Percentiles rank a stretch among this genome's conserved stretches.
These are phyloP conservation scores for Vireo altiloquus DNA, from an alignment of 2,113 vertebrate species.

Conservation along the genomic window DNA sequence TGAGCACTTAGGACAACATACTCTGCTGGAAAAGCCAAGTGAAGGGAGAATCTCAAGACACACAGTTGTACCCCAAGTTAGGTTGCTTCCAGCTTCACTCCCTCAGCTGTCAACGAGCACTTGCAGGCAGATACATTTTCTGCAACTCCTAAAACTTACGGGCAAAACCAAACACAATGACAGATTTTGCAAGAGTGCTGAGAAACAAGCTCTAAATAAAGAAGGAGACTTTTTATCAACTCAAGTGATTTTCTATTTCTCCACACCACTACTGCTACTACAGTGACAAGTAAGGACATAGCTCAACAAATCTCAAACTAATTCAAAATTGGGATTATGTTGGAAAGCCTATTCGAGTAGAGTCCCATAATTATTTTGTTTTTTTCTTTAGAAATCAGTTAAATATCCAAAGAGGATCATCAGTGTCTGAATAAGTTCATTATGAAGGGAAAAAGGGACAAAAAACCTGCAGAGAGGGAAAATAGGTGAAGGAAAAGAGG, in stretches of 20 bases:
- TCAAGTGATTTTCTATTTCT: background rate
- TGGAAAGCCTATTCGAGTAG: background rate
- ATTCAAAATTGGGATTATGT: background rate
- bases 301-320: background rate
- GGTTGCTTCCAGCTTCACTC: background rate
- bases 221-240: background rate
- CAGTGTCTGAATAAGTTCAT: background rate
- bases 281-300: rapidly evolving
- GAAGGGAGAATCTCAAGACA: background rate
- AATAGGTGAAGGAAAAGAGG: background rate
- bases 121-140: background rate
- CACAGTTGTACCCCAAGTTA: background rate
- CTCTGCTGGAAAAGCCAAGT: background rate
- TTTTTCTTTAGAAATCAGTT: background rate
- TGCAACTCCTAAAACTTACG: background rate
- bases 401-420: background rate
- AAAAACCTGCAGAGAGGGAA: background rate
- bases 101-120: background rate
- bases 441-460: background rate
- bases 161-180: background rate
- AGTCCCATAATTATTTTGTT: background rate
- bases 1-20: background rate
- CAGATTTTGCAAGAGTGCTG: background rate
- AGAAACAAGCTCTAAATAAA: background rate
- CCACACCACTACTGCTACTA: background rate